A percentile compares a stretch with the other conserved stretches of the same genome.
phyloP scores from a whole-genome alignment of 1,140 invertebrate species.

The Leptinotarsa lineolata region DNA sequence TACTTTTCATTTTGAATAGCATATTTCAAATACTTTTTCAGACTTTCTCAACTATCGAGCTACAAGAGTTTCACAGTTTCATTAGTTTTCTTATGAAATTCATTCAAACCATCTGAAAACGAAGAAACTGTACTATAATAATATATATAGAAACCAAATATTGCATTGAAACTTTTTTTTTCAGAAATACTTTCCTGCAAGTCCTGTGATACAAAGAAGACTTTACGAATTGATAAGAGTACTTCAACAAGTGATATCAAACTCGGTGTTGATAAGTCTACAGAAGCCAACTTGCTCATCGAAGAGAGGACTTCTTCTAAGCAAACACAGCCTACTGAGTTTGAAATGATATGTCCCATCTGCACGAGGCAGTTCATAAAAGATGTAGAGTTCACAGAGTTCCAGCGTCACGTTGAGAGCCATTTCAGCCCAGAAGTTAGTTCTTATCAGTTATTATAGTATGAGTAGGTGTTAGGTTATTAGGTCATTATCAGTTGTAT shows the following conservation, averaged over 20 bases:
- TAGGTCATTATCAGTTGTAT: too few species aligned
- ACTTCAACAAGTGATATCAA: constrained; percentile 42
- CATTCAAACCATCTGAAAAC: neutral
- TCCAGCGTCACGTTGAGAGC: constrained; percentile 61
- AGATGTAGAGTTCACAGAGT: constrained; percentile 57
- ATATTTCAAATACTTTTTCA: too few species aligned
- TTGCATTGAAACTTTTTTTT: constrained; percentile 27
- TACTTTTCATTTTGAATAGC: too few species aligned
- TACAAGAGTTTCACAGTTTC: neutral
- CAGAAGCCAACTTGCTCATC: constrained; percentile 41
- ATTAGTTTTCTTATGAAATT: constrained; percentile 10
- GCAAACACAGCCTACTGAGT: constrained; percentile 43
- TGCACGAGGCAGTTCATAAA: constrained; percentile 59
- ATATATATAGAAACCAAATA: neutral
- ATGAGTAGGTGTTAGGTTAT: too few species aligned
- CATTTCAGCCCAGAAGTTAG: constrained; percentile 55
- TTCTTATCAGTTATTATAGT: constrained; percentile 37
- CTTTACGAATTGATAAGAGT: constrained; percentile 38
- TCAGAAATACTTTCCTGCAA: constrained; percentile 39
- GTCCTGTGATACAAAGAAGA: constrained; percentile 42
- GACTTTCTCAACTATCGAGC: too few species aligned
- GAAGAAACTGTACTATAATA: too few species aligned
- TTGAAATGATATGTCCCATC: constrained; percentile 62
- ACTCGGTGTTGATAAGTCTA: constrained; percentile 37
- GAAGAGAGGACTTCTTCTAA: constrained; percentile 48